Base-by-base conservation (phyloP, 2,797 vertebrate species). In the Sternotherus odoratus region DNA sequence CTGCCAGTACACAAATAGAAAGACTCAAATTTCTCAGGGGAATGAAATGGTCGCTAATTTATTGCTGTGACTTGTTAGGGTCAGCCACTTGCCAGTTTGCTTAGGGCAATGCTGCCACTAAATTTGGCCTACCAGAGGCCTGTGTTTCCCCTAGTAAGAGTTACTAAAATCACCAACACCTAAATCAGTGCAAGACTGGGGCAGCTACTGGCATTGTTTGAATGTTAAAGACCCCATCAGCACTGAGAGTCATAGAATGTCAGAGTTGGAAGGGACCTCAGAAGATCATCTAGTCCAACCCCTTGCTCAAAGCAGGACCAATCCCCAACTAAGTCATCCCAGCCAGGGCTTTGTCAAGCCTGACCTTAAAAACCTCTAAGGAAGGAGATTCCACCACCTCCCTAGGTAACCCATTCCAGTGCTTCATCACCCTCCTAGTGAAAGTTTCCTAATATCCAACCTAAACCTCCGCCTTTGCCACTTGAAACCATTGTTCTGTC, bases 111-210 rank as follows among this genome's bases (percentile, higher is more conserved):
- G 79, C 75, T 82, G 91, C 84, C 56, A 92, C 66, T 79, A 91
- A 30, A 66, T 75, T 49, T 16, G 80, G 79, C 74, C 69, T 83
- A 82, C 78, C 60, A 84, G 91, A 89, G 91, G 53, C 36, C n/a
- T 21, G n/a, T 51, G 23, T 93, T 95, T 90, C 78, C 88, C n/a
- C 69, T 82, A 81, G 85, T 93, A 85, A 92, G 43, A 66, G 51
- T 80, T 57, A 39, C 39, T 57, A 43, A 81, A 46, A 75, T 50
- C 36, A 88, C 33, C 83, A 93, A 21, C 78, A 46, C 60, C 94
- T 86, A 57, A 86, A 30, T 15, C 81, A 87, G 63, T 80, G 48
- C 1, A 69, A 75, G 84, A 81, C 86, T 28, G 2, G 36, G 83
- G 80, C 84, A 78, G 90, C 87, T 23, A 21, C 87, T 63, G 80